These are phyloP conservation scores for Lamellibrachia luymesi DNA, from an alignment of 1,140 invertebrate genomes.

Conservation along the genomic window DNA sequence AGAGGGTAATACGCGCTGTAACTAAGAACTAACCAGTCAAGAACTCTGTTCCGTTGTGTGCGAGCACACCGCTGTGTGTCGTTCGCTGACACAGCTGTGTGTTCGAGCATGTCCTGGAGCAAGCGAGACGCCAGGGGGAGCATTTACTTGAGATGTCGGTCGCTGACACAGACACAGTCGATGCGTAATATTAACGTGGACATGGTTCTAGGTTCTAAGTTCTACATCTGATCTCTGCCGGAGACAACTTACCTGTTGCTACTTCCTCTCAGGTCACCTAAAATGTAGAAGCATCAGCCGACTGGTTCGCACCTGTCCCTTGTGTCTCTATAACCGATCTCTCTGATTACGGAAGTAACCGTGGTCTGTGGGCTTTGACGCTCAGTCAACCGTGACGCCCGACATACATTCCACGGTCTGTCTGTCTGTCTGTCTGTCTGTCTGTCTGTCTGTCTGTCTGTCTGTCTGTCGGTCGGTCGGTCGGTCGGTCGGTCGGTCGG, in stretches of 20 bases:
- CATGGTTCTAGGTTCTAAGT: not conserved
- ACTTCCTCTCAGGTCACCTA: not conserved
- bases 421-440: too few species aligned
- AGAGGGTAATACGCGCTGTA: not conserved
- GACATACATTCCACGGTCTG: too few species aligned
- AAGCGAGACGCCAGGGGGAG: not conserved
- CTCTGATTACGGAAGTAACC: too few species aligned
- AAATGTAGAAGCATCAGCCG: not conserved
- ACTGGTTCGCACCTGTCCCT: too few species aligned
- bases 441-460: too few species aligned
- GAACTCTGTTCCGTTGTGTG: not conserved
- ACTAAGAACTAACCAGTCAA: not conserved
- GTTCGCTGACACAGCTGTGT: not conserved
- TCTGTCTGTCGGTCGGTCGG: too few species aligned
- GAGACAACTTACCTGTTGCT: not conserved
- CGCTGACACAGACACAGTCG: not conserved
- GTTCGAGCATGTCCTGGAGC: too few species aligned
- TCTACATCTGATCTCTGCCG: not conserved
- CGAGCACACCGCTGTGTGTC: not conserved
- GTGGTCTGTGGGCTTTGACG: too few species aligned
- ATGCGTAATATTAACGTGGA: not conserved
- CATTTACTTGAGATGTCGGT: not conserved
- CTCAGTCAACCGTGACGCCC: too few species aligned
- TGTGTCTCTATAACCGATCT: too few species aligned
- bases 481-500: too few species aligned